Percentiles rank a stretch among this genome's conserved stretches.
Evolutionary conservation across 2,888 invertebrate species (phyloP).

Genomic region (Lasius platythorax): DNA sequence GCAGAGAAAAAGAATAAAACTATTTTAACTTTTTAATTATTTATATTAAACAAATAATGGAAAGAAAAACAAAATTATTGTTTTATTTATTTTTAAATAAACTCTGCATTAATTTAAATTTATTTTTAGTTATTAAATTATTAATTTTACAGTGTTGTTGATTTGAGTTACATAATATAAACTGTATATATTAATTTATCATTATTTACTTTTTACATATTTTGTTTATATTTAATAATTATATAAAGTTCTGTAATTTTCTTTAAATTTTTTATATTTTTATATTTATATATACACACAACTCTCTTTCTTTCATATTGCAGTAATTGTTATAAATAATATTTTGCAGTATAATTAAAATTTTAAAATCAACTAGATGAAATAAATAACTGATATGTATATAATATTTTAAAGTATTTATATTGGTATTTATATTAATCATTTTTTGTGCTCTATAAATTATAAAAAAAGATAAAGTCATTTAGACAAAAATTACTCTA

Average conservation of each 20-base stretch:
- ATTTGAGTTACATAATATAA: background rate
- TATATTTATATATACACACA: background rate
- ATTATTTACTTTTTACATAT: background rate
- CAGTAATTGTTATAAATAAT: background rate
- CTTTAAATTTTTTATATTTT: background rate
- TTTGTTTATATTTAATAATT: background rate
- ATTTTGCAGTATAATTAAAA: background rate
- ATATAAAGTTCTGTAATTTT: background rate
- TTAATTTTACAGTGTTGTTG: background rate
- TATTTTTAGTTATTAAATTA: background rate
- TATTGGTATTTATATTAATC: background rate
- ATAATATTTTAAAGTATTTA: background rate
- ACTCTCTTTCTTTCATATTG: background rate
- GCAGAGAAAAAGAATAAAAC: background rate
- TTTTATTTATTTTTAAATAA: background rate
- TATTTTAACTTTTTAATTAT: background rate
- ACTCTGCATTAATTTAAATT: background rate
- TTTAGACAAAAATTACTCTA: background rate
- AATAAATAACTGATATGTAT: background rate
- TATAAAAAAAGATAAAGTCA: background rate
- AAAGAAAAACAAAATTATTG: background rate
- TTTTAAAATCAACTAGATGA: background rate
- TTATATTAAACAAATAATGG: background rate
- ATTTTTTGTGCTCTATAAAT: background rate
- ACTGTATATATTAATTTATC: background rate